phyloP scores from a whole-genome alignment of 2,888 invertebrate species.

The Alloscopus bannaensis region DNA sequence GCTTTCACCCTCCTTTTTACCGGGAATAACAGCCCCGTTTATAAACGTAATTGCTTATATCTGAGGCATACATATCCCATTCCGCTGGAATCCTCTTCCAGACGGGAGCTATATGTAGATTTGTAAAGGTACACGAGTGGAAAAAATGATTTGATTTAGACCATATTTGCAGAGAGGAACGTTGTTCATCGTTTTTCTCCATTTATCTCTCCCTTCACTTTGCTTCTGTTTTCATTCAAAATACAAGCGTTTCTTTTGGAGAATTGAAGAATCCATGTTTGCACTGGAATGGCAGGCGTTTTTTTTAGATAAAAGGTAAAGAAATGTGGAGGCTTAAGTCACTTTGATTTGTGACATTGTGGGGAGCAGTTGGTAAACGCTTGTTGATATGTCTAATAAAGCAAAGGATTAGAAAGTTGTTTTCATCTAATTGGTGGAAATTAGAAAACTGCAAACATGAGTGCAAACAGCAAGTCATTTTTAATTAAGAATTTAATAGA shows the following conservation, averaged over 20 bases:
- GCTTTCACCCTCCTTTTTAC: constrained; percentile 20
- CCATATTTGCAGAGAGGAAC: too few relatives aligned
- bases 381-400: background rate
- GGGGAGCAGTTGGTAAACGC: background rate
- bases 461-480: constrained; percentile 82
- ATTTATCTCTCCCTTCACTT: background rate
- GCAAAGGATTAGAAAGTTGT: background rate
- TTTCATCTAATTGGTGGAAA: background rate
- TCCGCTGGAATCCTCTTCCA: too few relatives aligned
- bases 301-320: background rate
- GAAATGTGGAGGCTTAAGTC: too few relatives aligned
- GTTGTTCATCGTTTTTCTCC: too few relatives aligned
- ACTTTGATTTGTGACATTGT: background rate
- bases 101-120: too few relatives aligned
- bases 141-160: constrained; percentile 28
- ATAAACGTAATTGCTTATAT: constrained; percentile 11
- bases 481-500: constrained; percentile 89
- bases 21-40: constrained; percentile 23
- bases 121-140: too few relatives aligned
- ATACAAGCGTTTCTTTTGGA: background rate
- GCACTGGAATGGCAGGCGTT: background rate
- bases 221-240: background rate
- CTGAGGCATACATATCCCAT: too few relatives aligned
- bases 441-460: background rate
- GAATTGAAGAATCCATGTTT: background rate